Conservation (phyloP, 2,888 invertebrate species). For the Schrankia costaestrigalis region DNA sequence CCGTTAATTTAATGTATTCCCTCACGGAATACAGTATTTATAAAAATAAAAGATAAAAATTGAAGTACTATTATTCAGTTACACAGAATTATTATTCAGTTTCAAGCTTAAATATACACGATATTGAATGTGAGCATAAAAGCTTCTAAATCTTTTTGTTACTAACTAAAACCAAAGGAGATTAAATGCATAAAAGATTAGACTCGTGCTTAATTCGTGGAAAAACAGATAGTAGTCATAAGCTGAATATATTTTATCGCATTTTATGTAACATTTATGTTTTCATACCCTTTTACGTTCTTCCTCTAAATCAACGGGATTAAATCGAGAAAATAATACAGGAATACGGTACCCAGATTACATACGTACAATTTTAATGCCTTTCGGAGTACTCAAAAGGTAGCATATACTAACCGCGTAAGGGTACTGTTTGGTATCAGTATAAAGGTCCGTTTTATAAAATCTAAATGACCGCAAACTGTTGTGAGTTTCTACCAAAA, state of each 20-base stretch:
- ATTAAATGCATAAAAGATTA: too few relatives aligned
- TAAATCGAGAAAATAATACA: conserved; percentile 35
- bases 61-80: too few relatives aligned
- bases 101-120: too few relatives aligned
- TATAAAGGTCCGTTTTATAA: conserved; percentile 32
- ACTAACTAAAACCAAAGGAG: too few relatives aligned
- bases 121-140: too few relatives aligned
- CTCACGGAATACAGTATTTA: too few relatives aligned
- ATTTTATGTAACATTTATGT: conserved; percentile 23
- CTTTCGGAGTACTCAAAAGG: conserved; percentile 28
- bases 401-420: conserved; percentile 8
- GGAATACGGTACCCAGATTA: conserved; percentile 26
- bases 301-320: conserved; percentile 28
- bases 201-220: too few relatives aligned
- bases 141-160: too few relatives aligned
- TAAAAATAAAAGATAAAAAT: too few relatives aligned
- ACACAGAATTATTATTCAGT: too few relatives aligned
- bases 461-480: conserved; percentile 31
- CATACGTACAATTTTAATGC: conserved; percentile 36
- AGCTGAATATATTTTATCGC: conserved; percentile 39
- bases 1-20: too few relatives aligned
- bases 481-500: conserved; percentile 32
- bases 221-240: too few relatives aligned
- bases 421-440: conserved; percentile 21
- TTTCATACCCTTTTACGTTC: conserved; percentile 22